Conservation (phyloP, 2,888 invertebrate genomes). For the Zaprionus bogoriensis region DNA sequence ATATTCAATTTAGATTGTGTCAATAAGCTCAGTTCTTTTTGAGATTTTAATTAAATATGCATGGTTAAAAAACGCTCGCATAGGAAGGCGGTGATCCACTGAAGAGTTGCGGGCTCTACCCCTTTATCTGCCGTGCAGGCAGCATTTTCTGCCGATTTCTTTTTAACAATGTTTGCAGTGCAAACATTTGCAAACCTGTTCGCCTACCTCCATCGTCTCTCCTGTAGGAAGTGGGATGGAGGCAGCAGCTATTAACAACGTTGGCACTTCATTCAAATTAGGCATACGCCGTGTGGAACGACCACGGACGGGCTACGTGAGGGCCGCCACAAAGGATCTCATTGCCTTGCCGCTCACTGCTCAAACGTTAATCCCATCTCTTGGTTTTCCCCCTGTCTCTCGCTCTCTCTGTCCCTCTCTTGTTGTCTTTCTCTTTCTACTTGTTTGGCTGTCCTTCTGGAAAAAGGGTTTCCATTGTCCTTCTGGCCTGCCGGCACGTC, state of each 20-base stretch:
- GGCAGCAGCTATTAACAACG: slow-evolving; percentile 54
- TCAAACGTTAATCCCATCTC: slow-evolving; percentile 75
- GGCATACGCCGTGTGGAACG: slow-evolving; percentile 59
- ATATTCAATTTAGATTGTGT: background rate
- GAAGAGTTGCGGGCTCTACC: too few relatives aligned
- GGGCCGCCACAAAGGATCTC: slow-evolving; percentile 51
- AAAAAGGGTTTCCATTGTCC: slow-evolving; percentile 33
- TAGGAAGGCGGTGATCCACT: too few relatives aligned
- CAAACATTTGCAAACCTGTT: slow-evolving; percentile 43
- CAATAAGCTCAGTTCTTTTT: background rate
- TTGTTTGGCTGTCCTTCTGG: slow-evolving; percentile 30
- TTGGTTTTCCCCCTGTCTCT: slow-evolving; percentile 38
- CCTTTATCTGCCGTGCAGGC: slow-evolving; percentile 10
- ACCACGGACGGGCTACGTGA: slow-evolving; percentile 36
- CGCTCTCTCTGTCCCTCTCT: background rate
- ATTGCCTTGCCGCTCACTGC: slow-evolving; percentile 57
- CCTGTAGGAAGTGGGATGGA: slow-evolving; percentile 5
- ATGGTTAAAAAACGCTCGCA: background rate
- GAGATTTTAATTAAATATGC: background rate
- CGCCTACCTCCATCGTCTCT: slow-evolving; percentile 1
- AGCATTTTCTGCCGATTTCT: slow-evolving; percentile 36
- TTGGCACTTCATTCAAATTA: slow-evolving; percentile 75
- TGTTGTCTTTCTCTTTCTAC: slow-evolving; percentile 8
- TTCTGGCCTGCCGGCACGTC: slow-evolving; percentile 52
- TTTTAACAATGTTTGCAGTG: slow-evolving; percentile 31